Percentiles rank a stretch among this genome's conserved stretches.
phyloP scores from a whole-genome alignment of 2,797 vertebrate genomes.

The Anableps anableps region DNA sequence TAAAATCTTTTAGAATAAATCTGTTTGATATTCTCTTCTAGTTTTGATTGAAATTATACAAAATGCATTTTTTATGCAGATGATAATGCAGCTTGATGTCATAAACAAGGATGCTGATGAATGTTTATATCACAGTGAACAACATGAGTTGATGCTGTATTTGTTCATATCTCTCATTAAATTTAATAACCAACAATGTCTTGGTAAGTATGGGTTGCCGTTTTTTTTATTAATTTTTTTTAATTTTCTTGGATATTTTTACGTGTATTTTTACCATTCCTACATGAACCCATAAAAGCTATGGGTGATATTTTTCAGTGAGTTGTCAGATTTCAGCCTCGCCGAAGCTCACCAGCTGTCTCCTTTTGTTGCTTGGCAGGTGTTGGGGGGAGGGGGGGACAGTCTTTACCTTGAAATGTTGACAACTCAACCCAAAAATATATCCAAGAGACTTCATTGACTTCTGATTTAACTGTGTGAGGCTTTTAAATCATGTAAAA shows the following conservation, averaged over 20 bases:
- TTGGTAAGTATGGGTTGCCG: constrained; percentile 87
- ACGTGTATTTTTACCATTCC: constrained; percentile 84
- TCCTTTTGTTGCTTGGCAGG: constrained; percentile 52
- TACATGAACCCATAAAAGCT: constrained; percentile 84
- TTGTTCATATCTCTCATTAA: constrained; percentile 89
- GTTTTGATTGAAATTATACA: constrained; percentile 40
- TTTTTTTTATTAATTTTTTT: constrained; percentile 67
- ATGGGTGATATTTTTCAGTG: constrained; percentile 90
- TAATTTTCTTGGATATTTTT: constrained; percentile 61
- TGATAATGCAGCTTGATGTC: constrained; percentile 69
- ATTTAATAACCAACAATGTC: constrained; percentile 85
- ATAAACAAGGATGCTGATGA: constrained; percentile 74
- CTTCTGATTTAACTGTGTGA: constrained; percentile 85
- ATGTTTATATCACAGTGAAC: constrained; percentile 81
- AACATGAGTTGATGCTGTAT: constrained; percentile 88
- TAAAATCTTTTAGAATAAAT: constrained; percentile 9
- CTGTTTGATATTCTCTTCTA: constrained; percentile 27
- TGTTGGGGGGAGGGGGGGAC: constrained; percentile 26
- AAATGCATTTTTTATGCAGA: constrained; percentile 29
- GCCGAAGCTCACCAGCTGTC: constrained; percentile 53
- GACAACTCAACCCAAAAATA: constrained; percentile 90
- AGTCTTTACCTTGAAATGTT: constrained; percentile 79
- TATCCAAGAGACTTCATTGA: constrained; percentile 86
- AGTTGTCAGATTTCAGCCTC: constrained; percentile 87
- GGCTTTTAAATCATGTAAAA: constrained; percentile 87